phyloP scores from a whole-genome alignment of 2,797 vertebrate species.

The Ctenopoma multispine region DNA sequence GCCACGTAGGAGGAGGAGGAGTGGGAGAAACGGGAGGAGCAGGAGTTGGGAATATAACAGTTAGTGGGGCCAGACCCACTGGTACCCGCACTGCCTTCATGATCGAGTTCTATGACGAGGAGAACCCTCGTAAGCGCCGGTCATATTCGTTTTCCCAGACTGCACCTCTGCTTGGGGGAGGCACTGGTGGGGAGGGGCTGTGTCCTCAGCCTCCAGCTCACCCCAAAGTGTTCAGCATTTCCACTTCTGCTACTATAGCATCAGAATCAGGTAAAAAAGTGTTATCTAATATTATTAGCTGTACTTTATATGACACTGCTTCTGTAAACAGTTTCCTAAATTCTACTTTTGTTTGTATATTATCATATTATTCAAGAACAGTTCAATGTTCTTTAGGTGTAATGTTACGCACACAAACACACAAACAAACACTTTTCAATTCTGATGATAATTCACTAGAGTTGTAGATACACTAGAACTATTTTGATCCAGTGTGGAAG shows the following conservation, averaged over 20 bases:
- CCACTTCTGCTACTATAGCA: conserved; percentile 74
- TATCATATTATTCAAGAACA: too few species aligned
- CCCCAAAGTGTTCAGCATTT: conserved; percentile 83
- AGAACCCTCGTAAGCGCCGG: conserved; percentile 92
- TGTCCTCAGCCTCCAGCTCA: conserved; percentile 88
- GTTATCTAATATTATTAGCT: not conserved
- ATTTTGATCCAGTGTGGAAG: not conserved
- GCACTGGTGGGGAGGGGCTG: conserved; percentile 83
- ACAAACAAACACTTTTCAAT: too few species aligned
- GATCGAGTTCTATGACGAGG: conserved; percentile 96
- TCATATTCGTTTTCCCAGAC: conserved; percentile 95
- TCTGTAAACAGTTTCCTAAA: not conserved
- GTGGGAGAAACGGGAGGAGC: conserved; percentile 33
- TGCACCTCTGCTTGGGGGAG: conserved; percentile 79
- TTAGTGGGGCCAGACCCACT: conserved; percentile 79
- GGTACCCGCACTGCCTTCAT: conserved; percentile 92
- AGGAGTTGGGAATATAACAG: conserved; percentile 72
- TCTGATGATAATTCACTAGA: too few species aligned
- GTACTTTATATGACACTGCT: not conserved
- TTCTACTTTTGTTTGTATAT: too few species aligned
- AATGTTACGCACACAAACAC: too few species aligned
- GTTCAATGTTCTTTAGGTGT: too few species aligned
- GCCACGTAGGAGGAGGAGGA: conserved; percentile 57
- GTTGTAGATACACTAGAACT: too few species aligned
- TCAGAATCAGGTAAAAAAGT: conserved; percentile 70